phyloP scores from a whole-genome alignment of 2,113 vertebrate species.

The Crocuta crocuta region DNA sequence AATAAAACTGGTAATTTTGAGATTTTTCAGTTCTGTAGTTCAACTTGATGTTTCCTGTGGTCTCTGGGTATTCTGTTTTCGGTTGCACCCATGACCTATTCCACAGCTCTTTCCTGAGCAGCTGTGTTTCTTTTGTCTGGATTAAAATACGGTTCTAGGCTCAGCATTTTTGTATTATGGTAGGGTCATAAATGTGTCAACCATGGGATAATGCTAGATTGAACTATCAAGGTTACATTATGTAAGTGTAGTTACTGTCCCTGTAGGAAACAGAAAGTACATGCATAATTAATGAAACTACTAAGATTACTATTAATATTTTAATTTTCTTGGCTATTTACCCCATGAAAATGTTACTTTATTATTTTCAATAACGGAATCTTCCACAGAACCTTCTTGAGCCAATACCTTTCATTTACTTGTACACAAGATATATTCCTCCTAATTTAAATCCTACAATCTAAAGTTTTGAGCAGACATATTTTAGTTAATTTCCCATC shows the following conservation, averaged over 20 bases:
- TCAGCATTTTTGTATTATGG: conserved; percentile 39
- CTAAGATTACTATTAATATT: conserved; percentile 42
- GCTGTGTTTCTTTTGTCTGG: not conserved
- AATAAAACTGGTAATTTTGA: not conserved
- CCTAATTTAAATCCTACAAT: conserved; percentile 18
- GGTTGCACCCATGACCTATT: not conserved
- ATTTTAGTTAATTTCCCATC: not conserved
- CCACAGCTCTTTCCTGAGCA: not conserved
- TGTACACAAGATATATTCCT: not conserved
- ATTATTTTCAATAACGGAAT: not conserved
- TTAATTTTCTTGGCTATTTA: conserved; percentile 29
- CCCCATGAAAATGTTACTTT: not conserved
- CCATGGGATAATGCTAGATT: not conserved
- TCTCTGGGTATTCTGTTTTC: not conserved
- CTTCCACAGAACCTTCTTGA: not conserved
- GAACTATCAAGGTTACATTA: not conserved
- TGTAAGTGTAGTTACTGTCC: not conserved
- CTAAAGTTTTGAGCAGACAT: not conserved
- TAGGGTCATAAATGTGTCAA: not conserved
- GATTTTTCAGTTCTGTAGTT: conserved; percentile 2
- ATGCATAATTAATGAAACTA: not conserved
- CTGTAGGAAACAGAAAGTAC: not conserved
- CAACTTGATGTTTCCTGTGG: not conserved
- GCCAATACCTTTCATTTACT: not conserved
- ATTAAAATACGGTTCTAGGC: not conserved